Conservation (phyloP, 2,113 vertebrate species). For the Scomber colias region DNA sequence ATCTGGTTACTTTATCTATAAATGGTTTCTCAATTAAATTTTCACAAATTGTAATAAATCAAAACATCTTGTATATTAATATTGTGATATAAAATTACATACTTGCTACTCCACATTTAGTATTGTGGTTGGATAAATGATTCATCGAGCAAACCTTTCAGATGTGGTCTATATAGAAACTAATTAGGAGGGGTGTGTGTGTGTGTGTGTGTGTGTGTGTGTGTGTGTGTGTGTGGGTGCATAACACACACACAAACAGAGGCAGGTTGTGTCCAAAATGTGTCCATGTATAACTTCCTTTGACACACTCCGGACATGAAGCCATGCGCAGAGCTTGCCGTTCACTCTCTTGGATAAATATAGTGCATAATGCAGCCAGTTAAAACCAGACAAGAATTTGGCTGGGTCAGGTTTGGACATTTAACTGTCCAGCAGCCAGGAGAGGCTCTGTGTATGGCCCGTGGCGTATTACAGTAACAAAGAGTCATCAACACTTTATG, state of each 20-base stretch:
- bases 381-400: conserved; percentile 51
- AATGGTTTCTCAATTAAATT: no score
- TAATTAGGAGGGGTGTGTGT: conserved; percentile 36
- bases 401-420: conserved; percentile 32
- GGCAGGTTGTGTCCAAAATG: conserved; percentile 50
- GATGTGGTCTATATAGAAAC: conserved; percentile 25
- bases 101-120: no score
- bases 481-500: conserved; percentile 45
- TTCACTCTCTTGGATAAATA: conserved; percentile 65
- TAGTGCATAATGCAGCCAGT: conserved; percentile 58
- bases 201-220: background rate
- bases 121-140: no score
- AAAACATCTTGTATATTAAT: no score
- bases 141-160: background rate
- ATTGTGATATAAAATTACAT: no score
- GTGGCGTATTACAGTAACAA: conserved; percentile 58
- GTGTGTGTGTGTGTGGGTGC: background rate
- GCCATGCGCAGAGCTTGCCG: conserved; percentile 52
- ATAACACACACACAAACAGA: conserved; percentile 30
- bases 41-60: no score
- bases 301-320: conserved; percentile 76
- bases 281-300: conserved; percentile 85
- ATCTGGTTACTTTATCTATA: no score
- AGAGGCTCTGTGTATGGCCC: conserved; percentile 2
- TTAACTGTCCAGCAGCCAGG: conserved; percentile 20